A percentile compares a stretch with the other conserved stretches of the same genome.
phyloP scores from a whole-genome alignment of 2,888 invertebrate species.

The Himalopsyche tibetana region DNA sequence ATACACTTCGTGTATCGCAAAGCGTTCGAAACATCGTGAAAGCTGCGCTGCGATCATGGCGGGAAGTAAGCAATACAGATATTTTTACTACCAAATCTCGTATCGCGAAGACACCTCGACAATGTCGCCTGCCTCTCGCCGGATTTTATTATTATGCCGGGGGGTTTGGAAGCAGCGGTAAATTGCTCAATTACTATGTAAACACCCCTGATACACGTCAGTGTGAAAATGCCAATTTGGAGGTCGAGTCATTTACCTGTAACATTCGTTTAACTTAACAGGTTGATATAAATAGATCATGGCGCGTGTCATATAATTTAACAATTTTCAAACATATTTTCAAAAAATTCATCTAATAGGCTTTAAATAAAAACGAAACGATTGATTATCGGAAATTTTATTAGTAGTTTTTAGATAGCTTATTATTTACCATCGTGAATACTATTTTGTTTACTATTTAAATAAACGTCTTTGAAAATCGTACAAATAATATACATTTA shows the following conservation, averaged over 20 bases:
- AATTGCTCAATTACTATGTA: constrained; percentile 6
- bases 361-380: too few species aligned
- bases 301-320: background rate
- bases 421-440: too few species aligned
- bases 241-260: background rate
- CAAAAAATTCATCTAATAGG: too few species aligned
- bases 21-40: background rate
- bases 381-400: too few species aligned
- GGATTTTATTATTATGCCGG: background rate
- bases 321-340: too few species aligned
- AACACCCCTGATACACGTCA: background rate
- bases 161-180: background rate
- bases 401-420: too few species aligned
- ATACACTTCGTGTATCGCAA: background rate
- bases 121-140: too few species aligned
- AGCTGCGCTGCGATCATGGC: constrained; percentile 28
- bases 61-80: background rate
- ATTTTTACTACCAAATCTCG: constrained; percentile 1
- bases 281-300: background rate
- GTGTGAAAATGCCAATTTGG: background rate
- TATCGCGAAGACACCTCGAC: background rate
- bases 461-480: too few species aligned
- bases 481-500: too few species aligned
- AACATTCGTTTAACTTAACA: background rate
- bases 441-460: too few species aligned